A percentile compares a stretch with the other conserved stretches of the same genome.
Evolutionary conservation across 2,113 vertebrate species (phyloP).

Genomic region (Vanacampus margaritifer): DNA sequence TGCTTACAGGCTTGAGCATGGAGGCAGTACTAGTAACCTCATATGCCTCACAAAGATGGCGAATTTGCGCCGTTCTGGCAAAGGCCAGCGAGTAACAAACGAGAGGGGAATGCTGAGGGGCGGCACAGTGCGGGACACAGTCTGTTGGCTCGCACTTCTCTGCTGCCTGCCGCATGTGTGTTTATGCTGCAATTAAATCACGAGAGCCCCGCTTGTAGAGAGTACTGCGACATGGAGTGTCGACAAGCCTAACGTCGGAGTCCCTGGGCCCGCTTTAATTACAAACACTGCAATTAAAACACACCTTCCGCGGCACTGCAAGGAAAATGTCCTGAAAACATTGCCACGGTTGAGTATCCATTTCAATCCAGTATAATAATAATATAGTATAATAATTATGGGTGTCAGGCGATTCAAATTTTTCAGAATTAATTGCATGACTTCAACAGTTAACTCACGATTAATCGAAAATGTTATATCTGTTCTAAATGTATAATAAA

Average conservation of each 20-base stretch:
- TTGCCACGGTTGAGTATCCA: conserved; percentile 9
- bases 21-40: conserved; percentile 28
- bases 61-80: conserved; percentile 28
- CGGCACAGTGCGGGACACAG: conserved; percentile 9
- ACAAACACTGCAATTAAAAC: conserved; percentile 54
- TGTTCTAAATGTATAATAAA: no score
- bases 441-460: no score
- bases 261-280: conserved; percentile 51
- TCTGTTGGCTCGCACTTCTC: conserved; percentile 16
- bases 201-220: conserved; percentile 33
- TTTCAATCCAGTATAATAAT: conserved; percentile 11
- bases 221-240: conserved; percentile 27
- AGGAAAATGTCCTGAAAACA: conserved; percentile 31
- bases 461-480: no score
- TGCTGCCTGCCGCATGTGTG: conserved; percentile 15
- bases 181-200: conserved; percentile 55
- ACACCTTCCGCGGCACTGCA: conserved; percentile 37
- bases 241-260: conserved; percentile 30
- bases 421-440: no score
- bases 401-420: no score
- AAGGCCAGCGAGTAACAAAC: conserved; percentile 34
- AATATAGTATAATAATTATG: no score
- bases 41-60: conserved; percentile 17
- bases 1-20: conserved; percentile 27
- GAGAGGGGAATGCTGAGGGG: conserved; percentile 26